Percentiles rank a stretch among this genome's conserved stretches.
These are phyloP conservation scores for Opisthocomus hoazin DNA, from an alignment of 2,113 vertebrate species.

Conservation along the genomic window DNA sequence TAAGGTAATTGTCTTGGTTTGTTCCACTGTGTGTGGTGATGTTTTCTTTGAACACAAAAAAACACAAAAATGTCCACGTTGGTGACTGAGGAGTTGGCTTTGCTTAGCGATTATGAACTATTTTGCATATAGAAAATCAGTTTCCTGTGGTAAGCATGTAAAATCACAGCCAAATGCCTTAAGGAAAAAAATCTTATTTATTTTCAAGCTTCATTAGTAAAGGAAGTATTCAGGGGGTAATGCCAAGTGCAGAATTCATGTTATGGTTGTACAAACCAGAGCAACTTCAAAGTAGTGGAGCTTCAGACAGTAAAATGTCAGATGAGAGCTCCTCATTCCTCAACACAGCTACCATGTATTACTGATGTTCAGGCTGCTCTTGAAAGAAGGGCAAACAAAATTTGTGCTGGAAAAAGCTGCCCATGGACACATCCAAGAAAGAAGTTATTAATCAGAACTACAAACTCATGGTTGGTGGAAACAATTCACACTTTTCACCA, in stretches of 20 bases:
- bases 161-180: background rate
- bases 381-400: background rate
- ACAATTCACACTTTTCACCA: background rate
- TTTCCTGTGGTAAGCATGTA: background rate
- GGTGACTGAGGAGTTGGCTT: background rate
- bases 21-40: background rate
- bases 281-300: background rate
- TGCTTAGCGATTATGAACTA: background rate
- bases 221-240: background rate
- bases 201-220: conserved; percentile 2
- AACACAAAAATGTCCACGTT: background rate
- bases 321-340: background rate
- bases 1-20: background rate
- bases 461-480: background rate
- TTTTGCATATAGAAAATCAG: background rate
- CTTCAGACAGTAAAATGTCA: background rate
- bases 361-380: background rate
- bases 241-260: background rate
- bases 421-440: background rate
- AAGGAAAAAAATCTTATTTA: background rate
- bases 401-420: background rate
- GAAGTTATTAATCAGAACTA: background rate
- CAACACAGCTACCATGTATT: background rate
- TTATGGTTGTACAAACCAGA: background rate
- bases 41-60: background rate